A percentile compares a stretch with the other conserved stretches of the same genome.
These are phyloP conservation scores for Aphidius gifuensis DNA, from an alignment of 1,140 invertebrate species.

Conservation along the genomic window DNA sequence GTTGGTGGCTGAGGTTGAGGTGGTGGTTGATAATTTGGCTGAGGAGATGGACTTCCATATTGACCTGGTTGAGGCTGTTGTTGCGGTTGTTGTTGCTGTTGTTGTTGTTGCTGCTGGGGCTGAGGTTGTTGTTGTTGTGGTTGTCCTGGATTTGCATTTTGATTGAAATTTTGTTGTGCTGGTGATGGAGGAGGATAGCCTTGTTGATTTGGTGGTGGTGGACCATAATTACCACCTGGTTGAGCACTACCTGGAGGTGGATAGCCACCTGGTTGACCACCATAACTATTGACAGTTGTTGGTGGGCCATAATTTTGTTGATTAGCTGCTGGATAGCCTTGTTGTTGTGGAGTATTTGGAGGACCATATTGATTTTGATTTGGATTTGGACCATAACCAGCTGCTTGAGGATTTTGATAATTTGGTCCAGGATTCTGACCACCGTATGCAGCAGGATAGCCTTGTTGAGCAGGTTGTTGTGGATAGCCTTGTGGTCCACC, in stretches of 20 bases:
- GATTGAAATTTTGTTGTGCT: constrained; percentile 47
- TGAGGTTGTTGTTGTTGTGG: constrained; percentile 42
- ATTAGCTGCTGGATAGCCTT: constrained; percentile 41
- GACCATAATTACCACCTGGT: constrained; percentile 48
- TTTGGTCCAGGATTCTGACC: constrained; percentile 51
- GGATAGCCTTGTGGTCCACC: constrained; percentile 58
- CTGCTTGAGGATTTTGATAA: constrained; percentile 51
- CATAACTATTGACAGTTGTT: constrained; percentile 49
- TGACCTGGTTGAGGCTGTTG: constrained; percentile 45
- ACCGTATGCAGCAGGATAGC: constrained; percentile 54
- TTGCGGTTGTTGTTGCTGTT: constrained; percentile 46
- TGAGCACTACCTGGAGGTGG: constrained; percentile 45
- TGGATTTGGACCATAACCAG: constrained; percentile 44
- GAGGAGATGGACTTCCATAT: constrained; percentile 50
- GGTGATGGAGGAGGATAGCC: constrained; percentile 48
- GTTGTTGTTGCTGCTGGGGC: constrained; percentile 36
- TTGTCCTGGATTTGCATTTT: constrained; percentile 42
- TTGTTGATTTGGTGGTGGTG: constrained; percentile 51
- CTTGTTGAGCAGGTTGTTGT: constrained; percentile 57
- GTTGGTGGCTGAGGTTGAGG: constrained; percentile 49
- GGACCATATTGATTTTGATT: constrained; percentile 49
- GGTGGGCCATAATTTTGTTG: constrained; percentile 52
- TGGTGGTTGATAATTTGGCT: constrained; percentile 49
- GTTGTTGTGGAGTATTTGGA: constrained; percentile 46
- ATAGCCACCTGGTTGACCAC: constrained; percentile 48